These are phyloP conservation scores for Melanaphis sacchari DNA, from an alignment of 1,140 invertebrate genomes.

Conservation along the genomic window DNA sequence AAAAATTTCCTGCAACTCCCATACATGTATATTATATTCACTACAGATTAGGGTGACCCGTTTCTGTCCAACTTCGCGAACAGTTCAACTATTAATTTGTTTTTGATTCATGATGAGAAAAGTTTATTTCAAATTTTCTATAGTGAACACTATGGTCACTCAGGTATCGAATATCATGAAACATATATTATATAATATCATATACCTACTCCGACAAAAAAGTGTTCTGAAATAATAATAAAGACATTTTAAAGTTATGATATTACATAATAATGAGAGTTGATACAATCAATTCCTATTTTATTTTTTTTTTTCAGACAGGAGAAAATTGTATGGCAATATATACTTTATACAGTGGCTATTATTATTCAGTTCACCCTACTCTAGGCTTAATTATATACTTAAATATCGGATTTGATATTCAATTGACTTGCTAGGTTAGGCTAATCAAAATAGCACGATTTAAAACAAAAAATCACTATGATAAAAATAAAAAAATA, in stretches of 20 bases:
- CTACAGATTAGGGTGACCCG: neutral
- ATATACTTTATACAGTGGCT: neutral
- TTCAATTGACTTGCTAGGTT: neutral
- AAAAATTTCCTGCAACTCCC: neutral
- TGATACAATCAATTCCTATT: neutral
- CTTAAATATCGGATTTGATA: neutral
- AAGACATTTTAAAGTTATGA: neutral
- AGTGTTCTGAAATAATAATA: neutral
- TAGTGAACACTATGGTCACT: neutral
- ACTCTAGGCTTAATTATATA: neutral
- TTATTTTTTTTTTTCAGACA: neutral
- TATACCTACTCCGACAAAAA: neutral
- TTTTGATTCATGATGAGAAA: neutral
- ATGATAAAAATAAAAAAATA: neutral
- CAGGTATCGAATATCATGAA: neutral
- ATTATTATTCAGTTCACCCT: neutral
- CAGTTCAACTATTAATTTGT: neutral
- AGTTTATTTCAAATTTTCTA: neutral
- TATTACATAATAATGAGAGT: neutral
- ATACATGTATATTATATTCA: neutral
- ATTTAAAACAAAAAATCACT: conserved; percentile 4
- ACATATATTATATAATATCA: neutral
- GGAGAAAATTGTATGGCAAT: neutral
- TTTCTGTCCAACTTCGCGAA: neutral
- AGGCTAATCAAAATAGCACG: neutral